Evolutionary conservation across 2,797 vertebrate species (phyloP).

Genomic region (Sebastes dallii): DNA sequence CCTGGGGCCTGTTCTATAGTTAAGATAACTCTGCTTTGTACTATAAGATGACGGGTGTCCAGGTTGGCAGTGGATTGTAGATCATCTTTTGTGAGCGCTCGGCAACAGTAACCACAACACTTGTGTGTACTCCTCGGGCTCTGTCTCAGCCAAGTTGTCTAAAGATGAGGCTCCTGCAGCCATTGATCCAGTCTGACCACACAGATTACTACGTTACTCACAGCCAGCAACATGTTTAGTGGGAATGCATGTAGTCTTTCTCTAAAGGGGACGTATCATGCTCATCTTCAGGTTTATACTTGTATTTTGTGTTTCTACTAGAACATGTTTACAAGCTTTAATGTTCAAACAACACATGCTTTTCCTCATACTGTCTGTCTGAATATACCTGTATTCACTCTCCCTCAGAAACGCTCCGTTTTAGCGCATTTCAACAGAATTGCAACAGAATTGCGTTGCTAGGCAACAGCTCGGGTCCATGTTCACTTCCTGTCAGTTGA

Average conservation of each 20-base stretch:
- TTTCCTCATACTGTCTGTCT: too few species aligned
- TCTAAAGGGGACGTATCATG: too few species aligned
- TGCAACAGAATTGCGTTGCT: too few species aligned
- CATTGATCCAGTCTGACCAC: constrained; percentile 22
- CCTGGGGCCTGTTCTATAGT: not conserved
- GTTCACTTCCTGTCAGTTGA: too few species aligned
- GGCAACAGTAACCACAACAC: constrained; percentile 76
- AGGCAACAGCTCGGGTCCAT: too few species aligned
- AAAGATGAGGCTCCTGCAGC: constrained; percentile 12
- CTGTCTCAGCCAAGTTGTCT: not conserved
- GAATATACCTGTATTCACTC: too few species aligned
- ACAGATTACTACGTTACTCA: not conserved
- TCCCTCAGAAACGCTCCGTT: too few species aligned
- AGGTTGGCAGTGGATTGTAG: constrained; percentile 7
- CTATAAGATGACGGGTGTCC: not conserved
- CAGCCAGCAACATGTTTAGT: not conserved
- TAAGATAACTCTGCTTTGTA: not conserved
- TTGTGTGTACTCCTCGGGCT: constrained; percentile 7
- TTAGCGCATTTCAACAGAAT: too few species aligned
- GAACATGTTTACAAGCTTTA: too few species aligned
- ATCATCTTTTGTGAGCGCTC: constrained; percentile 43
- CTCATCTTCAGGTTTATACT: too few species aligned
- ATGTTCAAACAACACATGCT: too few species aligned
- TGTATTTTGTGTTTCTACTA: too few species aligned
- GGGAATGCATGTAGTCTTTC: not conserved